Base-by-base conservation (phyloP, 2,113 vertebrate species). In the Pionites leucogaster region DNA sequence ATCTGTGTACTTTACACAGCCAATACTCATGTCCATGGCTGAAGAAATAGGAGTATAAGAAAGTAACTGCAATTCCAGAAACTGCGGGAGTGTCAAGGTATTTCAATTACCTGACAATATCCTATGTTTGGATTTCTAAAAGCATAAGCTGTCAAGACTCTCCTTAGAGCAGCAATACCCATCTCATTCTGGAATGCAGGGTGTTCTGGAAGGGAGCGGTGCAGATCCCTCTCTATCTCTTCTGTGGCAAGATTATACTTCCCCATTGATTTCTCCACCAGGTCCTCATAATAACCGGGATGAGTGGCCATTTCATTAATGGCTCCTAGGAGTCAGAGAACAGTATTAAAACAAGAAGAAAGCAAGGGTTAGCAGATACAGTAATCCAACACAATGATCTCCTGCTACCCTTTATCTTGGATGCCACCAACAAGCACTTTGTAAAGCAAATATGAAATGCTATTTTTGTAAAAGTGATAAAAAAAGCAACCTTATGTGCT, bases 101-200 rank as follows among this genome's bases (percentile, higher is more conserved):
- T 37, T 69, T 64, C 37, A 72, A 17, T 83, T 97, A 99, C 99
- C 99, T 99, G 99, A 95, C 99, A 99, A 94, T 99, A 99, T 70
- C 99, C 99, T 50, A 99, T 99, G 97, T 99, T 99, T 86, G 99
- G 99, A 95, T 99, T 99, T 67, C 99, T 98, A 96, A 99, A 99
- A 7, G 99, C 99, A 41, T 99, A 99, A 12, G 99, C 99, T 4
- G 99, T 99, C 75, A 99, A 97, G 60, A 99, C 99, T 88, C 99
- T 98, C 85, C 99, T 98, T 63, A 99, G 97, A 39, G 99, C 99
- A 1, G 99, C 99, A 57, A 99, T 99, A 70, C 99, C 99, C 98
- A 99, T 99, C 97, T 99, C 99, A 5, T 99, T 99, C 98, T 99
- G 99, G 95, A 99, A 99, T 5, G 99, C 99, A 1, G 99, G 99